A percentile compares a stretch with the other conserved stretches of the same genome.
Evolutionary conservation across 2,113 vertebrate genomes (phyloP).

Genomic region (Myiopsitta monachus): DNA sequence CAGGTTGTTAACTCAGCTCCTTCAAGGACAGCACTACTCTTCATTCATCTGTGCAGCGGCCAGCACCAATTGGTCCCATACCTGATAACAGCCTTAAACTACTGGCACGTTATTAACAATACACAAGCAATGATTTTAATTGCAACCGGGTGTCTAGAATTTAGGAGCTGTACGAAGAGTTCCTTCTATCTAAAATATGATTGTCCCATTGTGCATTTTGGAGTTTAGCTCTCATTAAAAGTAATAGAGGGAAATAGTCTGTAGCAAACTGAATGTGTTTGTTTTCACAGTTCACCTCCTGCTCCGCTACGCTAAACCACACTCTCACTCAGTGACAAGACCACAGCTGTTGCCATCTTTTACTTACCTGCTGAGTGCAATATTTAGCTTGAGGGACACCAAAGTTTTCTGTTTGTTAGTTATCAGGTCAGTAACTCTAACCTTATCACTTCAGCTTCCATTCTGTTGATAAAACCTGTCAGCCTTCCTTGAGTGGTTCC

Average conservation of each 20-base stretch:
- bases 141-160: background rate
- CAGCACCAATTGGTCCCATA: background rate
- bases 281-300: constrained; percentile 69
- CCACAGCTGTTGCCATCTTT: constrained; percentile 61
- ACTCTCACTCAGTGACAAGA: constrained; percentile 35
- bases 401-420: constrained; percentile 67
- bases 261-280: constrained; percentile 61
- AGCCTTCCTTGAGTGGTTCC: constrained; percentile 61
- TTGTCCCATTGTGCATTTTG: constrained; percentile 58
- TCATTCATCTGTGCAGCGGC: background rate
- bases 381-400: constrained; percentile 66
- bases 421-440: constrained; percentile 69
- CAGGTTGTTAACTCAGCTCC: constrained; percentile 4
- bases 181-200: constrained; percentile 38
- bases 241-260: constrained; percentile 69
- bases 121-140: constrained; percentile 40
- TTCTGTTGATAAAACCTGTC: constrained; percentile 69
- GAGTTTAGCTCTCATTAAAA: constrained; percentile 67
- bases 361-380: constrained; percentile 61
- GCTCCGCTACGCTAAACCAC: constrained; percentile 42
- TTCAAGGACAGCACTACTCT: background rate
- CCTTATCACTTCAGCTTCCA: constrained; percentile 68
- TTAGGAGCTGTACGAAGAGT: background rate
- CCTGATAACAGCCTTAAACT: background rate
- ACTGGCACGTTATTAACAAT: constrained; percentile 16